Base-by-base conservation (phyloP, 2,113 vertebrate genomes). In the Lycocorax pyrrhopterus region DNA sequence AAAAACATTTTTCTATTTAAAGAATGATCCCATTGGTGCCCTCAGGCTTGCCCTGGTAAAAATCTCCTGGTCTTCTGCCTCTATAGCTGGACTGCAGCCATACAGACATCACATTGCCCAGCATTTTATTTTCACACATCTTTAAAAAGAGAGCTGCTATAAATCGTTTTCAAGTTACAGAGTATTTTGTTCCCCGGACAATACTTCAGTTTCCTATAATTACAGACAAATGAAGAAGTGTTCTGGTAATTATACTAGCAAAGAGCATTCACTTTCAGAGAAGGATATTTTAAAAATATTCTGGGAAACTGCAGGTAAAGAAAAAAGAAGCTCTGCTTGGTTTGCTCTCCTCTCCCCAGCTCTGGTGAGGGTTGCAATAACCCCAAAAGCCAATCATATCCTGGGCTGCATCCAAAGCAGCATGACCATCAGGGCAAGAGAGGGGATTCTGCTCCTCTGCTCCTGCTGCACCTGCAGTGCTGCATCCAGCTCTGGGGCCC, bases 221-320 rank as follows among this genome's bases (percentile, higher is more conserved):
- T 79, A 84, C 82, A 76, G 68, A 92, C 39, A 87, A 96, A 94
- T 78, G n/a, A 86, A 87, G 73, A 91, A 94, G 75, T 85, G 59
- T 71, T 92, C 82, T 75, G 60, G 52, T 68, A 94, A 95, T 95
- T 87, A 84, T 32, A 32, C 81, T 44, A 85, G 62, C 43, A 73
- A 62, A 95, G 47, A 89, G 26, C 10, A 5, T 39, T 79, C 3
- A 0, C 52, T 92, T 81, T 92, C 84, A 76, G 64, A 81, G 32
- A 44, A 12, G 8, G 16, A 30, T 84, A 82, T 77, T 87, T 53
- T 3, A 11, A 60, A 80, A 92, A 84, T 64, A 78, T 51, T 44
- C n/a, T 33, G 16, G 26, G 20, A 81, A 94, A 77, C 4, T 52
- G 13, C 37, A 89, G 37, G 68, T 68, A 59, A 89, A 69, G 49